Evolutionary conservation across 1,140 invertebrate genomes (phyloP).

Genomic region (Chrysoperla carnea): DNA sequence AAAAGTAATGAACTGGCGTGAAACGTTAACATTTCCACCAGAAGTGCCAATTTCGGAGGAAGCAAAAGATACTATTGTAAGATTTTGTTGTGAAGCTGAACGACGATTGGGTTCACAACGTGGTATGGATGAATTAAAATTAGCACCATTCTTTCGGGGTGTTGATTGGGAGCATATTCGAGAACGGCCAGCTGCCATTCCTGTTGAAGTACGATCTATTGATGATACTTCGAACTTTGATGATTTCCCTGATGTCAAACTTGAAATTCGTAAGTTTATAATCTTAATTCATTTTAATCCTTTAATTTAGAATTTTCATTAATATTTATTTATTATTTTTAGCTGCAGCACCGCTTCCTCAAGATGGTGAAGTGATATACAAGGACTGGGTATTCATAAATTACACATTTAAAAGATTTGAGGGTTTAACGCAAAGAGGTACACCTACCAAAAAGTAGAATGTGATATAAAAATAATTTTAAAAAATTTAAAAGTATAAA

Average conservation of each 20-base stretch:
- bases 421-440: conserved; percentile 80
- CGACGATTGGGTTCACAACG: conserved; percentile 75
- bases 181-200: conserved; percentile 92
- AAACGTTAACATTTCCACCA: conserved; percentile 94
- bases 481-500: background rate
- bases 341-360: conserved; percentile 65
- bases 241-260: conserved; percentile 97
- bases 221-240: conserved; percentile 99
- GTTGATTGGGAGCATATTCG: conserved; percentile 94
- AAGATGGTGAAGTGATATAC: conserved; percentile 70
- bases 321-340: conserved; percentile 22
- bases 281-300: conserved; percentile 5
- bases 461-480: background rate
- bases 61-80: conserved; percentile 67
- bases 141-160: conserved; percentile 73
- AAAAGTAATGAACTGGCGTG: conserved; percentile 99
- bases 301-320: no score
- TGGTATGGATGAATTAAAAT: conserved; percentile 75
- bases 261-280: conserved; percentile 83
- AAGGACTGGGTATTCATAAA: conserved; percentile 99
- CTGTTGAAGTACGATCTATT: conserved; percentile 83
- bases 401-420: conserved; percentile 98
- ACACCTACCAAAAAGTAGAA: conserved; percentile 58
- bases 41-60: conserved; percentile 97
- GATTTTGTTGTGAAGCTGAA: conserved; percentile 92